Percentiles rank a stretch among this genome's conserved stretches.
Conservation (phyloP, 1,140 invertebrate genomes). For the Cryptotermes secundus region DNA sequence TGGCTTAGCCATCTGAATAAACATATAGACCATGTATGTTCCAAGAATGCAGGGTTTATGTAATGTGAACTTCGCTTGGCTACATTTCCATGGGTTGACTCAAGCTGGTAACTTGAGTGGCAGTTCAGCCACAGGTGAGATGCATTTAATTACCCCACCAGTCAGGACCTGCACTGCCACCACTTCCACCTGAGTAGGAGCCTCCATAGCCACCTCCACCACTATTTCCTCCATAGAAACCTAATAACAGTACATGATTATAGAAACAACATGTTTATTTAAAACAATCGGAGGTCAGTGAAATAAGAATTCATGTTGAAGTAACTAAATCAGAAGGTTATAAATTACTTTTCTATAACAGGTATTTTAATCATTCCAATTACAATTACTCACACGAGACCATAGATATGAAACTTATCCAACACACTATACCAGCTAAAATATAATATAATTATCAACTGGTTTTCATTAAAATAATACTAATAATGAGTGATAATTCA, state of each 20-base stretch:
- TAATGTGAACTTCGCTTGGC: conserved; percentile 10
- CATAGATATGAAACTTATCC: no score
- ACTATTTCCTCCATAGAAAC: conserved; percentile 46
- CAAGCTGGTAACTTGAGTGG: neutral
- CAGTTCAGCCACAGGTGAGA: neutral
- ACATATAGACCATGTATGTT: conserved; percentile 24
- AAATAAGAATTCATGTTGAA: neutral
- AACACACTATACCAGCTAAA: no score
- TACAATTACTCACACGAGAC: no score
- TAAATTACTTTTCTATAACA: no score
- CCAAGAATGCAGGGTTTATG: neutral
- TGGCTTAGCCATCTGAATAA: neutral
- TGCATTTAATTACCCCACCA: conserved; percentile 45
- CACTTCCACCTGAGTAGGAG: conserved; percentile 43
- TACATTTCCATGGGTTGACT: neutral
- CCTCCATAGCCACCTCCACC: conserved; percentile 47
- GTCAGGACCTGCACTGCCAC: conserved; percentile 36
- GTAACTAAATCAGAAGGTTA: neutral
- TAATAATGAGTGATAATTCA: no score
- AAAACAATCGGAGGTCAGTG: neutral
- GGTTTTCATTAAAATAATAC: no score
- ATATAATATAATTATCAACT: no score
- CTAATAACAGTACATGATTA: conserved; percentile 38
- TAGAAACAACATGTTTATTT: conserved; percentile 8
- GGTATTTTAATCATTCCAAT: no score